Base-by-base conservation (phyloP, 2,797 vertebrate genomes). In the Cynopterus sphinx region DNA sequence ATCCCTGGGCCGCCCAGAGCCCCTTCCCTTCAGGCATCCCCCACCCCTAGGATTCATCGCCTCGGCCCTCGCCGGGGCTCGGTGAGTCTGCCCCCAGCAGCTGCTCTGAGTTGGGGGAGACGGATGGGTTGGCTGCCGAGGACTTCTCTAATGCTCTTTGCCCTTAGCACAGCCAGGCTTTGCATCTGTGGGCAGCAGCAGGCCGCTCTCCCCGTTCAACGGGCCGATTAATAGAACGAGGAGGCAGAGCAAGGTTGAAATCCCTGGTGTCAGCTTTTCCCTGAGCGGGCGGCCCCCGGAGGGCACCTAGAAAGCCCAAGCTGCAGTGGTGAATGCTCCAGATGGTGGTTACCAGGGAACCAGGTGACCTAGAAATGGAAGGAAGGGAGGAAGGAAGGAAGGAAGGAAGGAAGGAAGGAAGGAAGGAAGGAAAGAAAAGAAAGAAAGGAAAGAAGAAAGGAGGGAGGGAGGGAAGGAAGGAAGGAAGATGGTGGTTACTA, bases 21-120 rank as follows among this genome's bases (percentile, higher is more conserved):
- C 63, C 0, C 51, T 2, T 15, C 74, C 13, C 12, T 92, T 22
- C 9, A 0, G 1, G 17, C 28, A 10, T 19, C 24, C 15, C n/a
- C n/a, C n/a, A n/a, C n/a, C n/a, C n/a, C n/a, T n/a, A 0, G 11
- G 31, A 31, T 68, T 49, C 9, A 21, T 22, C 36, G 31, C 65
- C 51, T 28, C 7, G 0, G 39, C 83, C 0, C 0, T 51, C 19
- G 2, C 16, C 4, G 0, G 33, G 4, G 26, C 41, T 53, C 88
- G 57, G 65, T 61, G 71, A 11, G 73, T 53, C 95, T 84, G 49
- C 46, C 90, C 43, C 74, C 13, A 2, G 87, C 93, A 91, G 86
- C 96, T 95, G 24, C 79, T 85, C 9, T 1, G 41, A 39, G n/a
- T 15, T 86, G 51, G 82, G 77, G 59, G 57, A 68, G 91, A 41